Evolutionary conservation across 1,140 invertebrate genomes (phyloP), one percentile per base, ranked within the genome.

Genomic region (Limonius californicus): DNA sequence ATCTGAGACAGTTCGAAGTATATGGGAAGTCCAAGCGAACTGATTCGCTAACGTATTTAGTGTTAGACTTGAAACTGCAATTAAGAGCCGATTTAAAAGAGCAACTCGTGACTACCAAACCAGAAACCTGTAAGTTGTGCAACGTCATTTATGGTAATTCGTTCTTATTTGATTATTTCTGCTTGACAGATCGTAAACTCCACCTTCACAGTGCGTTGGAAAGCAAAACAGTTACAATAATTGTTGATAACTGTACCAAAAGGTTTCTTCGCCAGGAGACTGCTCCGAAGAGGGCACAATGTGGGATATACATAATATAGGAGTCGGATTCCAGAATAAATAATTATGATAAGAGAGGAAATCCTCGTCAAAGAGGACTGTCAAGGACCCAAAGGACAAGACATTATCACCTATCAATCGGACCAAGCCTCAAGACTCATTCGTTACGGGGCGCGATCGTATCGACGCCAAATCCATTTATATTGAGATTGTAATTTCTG

Each of bases 331-430:
- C 45, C 45, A 18, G 45, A 50, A 50, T 50, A 50, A 7, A 16
- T 50, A 50, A 50, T 50, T 50, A 50, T 50, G 45, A 50, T 50
- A 50, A 50, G 20, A 50, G 45, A 50, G 45, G 45, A 50, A 50
- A 50, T 50, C 45, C 45, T 19, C 16, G 45, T 50, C 45, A 50
- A 50, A 50, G 23, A 27, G 45, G 45, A 50, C 45, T 50, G 45
- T 50, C 45, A 50, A 19, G 45, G 45, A 50, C 45, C 45, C 20
- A 50, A 50, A 50, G 45, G 45, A 50, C 45, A 50, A 21, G 45
- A 50, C 45, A 50, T 50, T 50, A 50, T 50, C 45, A 50, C 20
- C 45, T 18, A 50, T 50, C 45, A 50, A 50, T 50, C 45, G 45
- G 20, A 19, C 16, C 20, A 50, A 50, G 14, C 45, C 45, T 50